Evolutionary conservation across 2,113 vertebrate species (phyloP), one percentile per base, ranked within the genome.

Genomic region (Lonchura striata): DNA sequence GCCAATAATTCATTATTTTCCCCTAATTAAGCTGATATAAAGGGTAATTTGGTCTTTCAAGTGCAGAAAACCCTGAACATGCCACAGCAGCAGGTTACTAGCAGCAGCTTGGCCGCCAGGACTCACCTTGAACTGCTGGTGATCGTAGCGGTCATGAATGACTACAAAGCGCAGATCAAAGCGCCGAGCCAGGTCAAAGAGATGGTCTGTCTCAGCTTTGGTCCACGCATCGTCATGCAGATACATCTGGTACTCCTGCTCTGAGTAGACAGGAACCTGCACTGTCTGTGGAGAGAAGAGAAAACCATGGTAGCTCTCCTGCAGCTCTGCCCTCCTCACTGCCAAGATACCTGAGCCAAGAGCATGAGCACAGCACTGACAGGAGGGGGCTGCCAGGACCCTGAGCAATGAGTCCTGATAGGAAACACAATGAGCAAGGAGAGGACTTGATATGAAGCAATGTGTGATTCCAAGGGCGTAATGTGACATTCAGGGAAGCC

Each of bases 221-320:
- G 99, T 99, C 99, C 99, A 99, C 14, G 99, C 99, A 6, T 99
- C 99, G 0, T 99, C 99, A 7, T 99, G 99, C 57, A 99, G 99
- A 96, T 99, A 99, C 97, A 99, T 98, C 96, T 99, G 99, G 96
- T 99, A 99, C 89, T 99, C 99, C 97, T 99, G 99, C 97, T 99
- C 99, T 0, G 99, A 99, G 93, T 99, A 99, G 66, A 99, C 98
- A 4, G 99, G 99, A 47, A 99, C 98, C 96, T 99, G 99, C 68
- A 99, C 99, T 0, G 99, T 98, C 99, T 99, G 44, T 46, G 71
- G 17, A 81, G 52, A 27, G 52, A 65, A 76, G 41, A 91, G 35
- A 68, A 79, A 78, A 75, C 74, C 35, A 35, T 1, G 47, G 64
- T 2, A 60, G 56, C 39, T 53, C 21, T 61, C 61, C 46, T 30